Evolutionary conservation across 2,888 invertebrate genomes (phyloP).

Genomic region (Ormyrus thymus): DNA sequence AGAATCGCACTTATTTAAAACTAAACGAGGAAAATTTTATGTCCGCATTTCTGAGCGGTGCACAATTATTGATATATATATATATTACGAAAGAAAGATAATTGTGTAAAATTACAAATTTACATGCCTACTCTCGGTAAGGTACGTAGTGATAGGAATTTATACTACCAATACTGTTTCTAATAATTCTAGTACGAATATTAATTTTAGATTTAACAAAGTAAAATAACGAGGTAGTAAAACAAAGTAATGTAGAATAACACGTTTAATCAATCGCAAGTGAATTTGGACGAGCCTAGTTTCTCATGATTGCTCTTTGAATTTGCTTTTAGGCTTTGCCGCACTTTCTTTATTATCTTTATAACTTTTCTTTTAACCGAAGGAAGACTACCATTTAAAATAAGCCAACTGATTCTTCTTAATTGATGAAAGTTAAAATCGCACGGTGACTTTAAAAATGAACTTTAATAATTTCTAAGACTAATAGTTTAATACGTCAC

Average conservation of each 20-base stretch:
- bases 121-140: conserved; percentile 41
- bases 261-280: conserved; percentile 31
- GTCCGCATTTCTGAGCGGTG: conserved; percentile 21
- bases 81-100: conserved; percentile 35
- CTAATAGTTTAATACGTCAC: conserved; percentile 41
- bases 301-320: conserved; percentile 50
- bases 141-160: conserved; percentile 38
- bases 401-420: conserved; percentile 24
- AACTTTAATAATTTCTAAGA: conserved; percentile 34
- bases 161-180: conserved; percentile 50
- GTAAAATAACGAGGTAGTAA: conserved; percentile 42
- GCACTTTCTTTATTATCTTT: conserved; percentile 37
- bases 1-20: conserved; percentile 26
- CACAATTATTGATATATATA: conserved; percentile 40
- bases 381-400: conserved; percentile 34
- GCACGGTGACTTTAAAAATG: conserved; percentile 8
- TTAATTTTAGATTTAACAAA: conserved; percentile 50
- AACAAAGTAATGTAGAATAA: conserved; percentile 35
- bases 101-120: conserved; percentile 40
- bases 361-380: conserved; percentile 36
- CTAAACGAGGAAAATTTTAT: conserved; percentile 27
- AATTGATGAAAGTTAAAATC: conserved; percentile 12
- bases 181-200: conserved; percentile 46
- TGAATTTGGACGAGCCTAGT: conserved; percentile 38
- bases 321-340: conserved; percentile 46